Evolutionary conservation across 2,113 vertebrate species (phyloP).

Genomic region (Podilymbus podiceps): DNA sequence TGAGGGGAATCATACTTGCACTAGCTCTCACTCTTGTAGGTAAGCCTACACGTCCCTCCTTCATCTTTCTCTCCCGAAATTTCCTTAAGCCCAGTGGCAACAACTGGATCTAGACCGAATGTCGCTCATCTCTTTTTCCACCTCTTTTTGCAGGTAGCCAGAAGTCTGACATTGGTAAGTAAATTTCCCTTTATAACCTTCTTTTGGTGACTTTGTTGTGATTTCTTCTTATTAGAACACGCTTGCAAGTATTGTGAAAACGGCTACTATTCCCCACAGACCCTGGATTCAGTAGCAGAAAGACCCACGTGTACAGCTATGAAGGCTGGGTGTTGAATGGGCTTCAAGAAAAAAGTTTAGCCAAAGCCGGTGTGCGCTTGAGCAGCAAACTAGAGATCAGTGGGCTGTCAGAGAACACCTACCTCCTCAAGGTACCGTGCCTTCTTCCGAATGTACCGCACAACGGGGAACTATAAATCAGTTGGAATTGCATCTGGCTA

Average conservation of each 20-base stretch:
- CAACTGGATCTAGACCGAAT: neutral
- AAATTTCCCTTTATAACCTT: neutral
- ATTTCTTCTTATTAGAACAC: neutral
- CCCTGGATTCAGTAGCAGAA: conserved; percentile 69
- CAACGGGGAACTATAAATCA: neutral
- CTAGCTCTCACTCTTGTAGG: conserved; percentile 80
- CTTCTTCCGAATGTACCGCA: neutral
- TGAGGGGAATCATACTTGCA: conserved; percentile 80
- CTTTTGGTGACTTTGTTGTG: neutral
- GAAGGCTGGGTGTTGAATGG: conserved; percentile 72
- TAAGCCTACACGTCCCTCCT: conserved; percentile 50
- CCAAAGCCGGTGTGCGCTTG: conserved; percentile 73
- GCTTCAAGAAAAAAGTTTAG: conserved; percentile 75
- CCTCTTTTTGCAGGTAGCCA: conserved; percentile 53
- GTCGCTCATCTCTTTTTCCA: neutral
- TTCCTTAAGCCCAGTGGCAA: neutral
- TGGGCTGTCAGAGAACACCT: neutral
- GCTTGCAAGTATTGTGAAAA: neutral
- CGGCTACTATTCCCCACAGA: conserved; percentile 53
- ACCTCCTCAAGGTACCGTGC: conserved; percentile 72
- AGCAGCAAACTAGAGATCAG: conserved; percentile 76
- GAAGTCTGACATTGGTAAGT: conserved; percentile 54
- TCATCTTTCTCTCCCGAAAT: neutral
- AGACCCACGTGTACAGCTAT: conserved; percentile 77
- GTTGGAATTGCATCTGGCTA: neutral